Percentiles rank a stretch among this genome's conserved stretches.
These are phyloP conservation scores for Sebastes alutus DNA, from an alignment of 2,797 vertebrate genomes.

Conservation along the genomic window DNA sequence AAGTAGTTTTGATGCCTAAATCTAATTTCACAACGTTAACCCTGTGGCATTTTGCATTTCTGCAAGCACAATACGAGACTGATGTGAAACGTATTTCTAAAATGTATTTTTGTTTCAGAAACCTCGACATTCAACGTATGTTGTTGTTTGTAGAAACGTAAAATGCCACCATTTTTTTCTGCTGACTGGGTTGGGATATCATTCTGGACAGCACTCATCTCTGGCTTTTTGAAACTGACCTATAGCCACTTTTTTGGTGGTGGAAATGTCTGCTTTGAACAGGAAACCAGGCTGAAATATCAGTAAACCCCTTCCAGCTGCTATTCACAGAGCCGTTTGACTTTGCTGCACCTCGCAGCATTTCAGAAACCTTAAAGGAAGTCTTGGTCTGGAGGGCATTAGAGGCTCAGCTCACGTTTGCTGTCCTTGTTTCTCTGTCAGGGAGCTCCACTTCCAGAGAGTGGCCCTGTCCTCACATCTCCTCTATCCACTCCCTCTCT, in stretches of 20 bases:
- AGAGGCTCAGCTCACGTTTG: conserved; percentile 47
- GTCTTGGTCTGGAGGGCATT: conserved; percentile 19
- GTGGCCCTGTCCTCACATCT: conserved; percentile 43
- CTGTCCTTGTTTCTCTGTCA: conserved; percentile 45
- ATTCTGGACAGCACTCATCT: neutral
- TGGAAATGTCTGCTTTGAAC: conserved; percentile 21
- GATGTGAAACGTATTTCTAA: neutral
- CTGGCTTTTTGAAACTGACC: neutral
- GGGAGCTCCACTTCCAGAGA: conserved; percentile 43
- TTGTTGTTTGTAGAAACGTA: neutral
- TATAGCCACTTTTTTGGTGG: neutral
- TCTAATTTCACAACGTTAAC: neutral
- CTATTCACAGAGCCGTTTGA: conserved; percentile 23
- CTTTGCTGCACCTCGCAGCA: conserved; percentile 20
- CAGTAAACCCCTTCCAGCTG: conserved; percentile 15
- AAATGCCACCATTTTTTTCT: neutral
- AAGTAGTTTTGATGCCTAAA: neutral
- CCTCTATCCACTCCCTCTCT: conserved; percentile 31
- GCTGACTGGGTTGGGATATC: neutral
- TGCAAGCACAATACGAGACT: neutral
- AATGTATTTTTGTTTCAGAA: no score
- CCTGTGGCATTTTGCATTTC: neutral
- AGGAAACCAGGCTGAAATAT: conserved; percentile 26
- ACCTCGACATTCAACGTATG: no score
- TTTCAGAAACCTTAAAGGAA: conserved; percentile 23